A percentile compares a stretch with the other conserved stretches of the same genome.
These are phyloP conservation scores for Nephila pilipes DNA, from an alignment of 1,140 invertebrate species.

Conservation along the genomic window DNA sequence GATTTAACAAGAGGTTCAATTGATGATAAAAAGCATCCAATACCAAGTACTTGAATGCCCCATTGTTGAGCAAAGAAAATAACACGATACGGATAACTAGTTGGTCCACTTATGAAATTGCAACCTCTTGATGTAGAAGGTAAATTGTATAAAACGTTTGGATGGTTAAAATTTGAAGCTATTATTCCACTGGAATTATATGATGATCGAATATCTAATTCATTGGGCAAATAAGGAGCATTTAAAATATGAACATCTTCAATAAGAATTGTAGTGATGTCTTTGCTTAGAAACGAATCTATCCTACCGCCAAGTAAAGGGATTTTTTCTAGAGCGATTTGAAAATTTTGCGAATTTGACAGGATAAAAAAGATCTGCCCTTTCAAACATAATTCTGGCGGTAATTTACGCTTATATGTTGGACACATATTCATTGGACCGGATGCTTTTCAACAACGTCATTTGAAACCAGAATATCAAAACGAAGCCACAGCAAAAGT, in stretches of 20 bases:
- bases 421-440: slow-evolving; percentile 75
- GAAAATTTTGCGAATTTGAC: slow-evolving; percentile 26
- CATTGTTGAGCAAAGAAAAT: slow-evolving; percentile 45
- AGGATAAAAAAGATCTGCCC: slow-evolving; percentile 68
- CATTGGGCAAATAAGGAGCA: not conserved
- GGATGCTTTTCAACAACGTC: slow-evolving; percentile 70
- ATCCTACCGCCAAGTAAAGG: slow-evolving; percentile 67
- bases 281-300: slow-evolving; percentile 55
- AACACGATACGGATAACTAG: not conserved
- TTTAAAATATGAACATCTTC: slow-evolving; percentile 21
- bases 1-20: slow-evolving; percentile 49
- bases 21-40: slow-evolving; percentile 41
- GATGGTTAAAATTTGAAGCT: not conserved
- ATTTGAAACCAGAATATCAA: slow-evolving; percentile 67
- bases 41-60: slow-evolving; percentile 43
- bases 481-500: slow-evolving; percentile 28
- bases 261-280: slow-evolving; percentile 61
- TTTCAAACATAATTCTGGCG: slow-evolving; percentile 68
- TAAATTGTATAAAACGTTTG: slow-evolving; percentile 1
- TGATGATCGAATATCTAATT: not conserved
- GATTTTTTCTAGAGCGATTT: slow-evolving; percentile 37
- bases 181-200: not conserved
- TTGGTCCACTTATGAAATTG: slow-evolving; percentile 14
- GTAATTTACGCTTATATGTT: slow-evolving; percentile 57
- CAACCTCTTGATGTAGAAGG: slow-evolving; percentile 68